Percentiles rank a stretch among this genome's conserved stretches.
Evolutionary conservation across 2,113 vertebrate species (phyloP).

Genomic region (Marmota flaviventris): DNA sequence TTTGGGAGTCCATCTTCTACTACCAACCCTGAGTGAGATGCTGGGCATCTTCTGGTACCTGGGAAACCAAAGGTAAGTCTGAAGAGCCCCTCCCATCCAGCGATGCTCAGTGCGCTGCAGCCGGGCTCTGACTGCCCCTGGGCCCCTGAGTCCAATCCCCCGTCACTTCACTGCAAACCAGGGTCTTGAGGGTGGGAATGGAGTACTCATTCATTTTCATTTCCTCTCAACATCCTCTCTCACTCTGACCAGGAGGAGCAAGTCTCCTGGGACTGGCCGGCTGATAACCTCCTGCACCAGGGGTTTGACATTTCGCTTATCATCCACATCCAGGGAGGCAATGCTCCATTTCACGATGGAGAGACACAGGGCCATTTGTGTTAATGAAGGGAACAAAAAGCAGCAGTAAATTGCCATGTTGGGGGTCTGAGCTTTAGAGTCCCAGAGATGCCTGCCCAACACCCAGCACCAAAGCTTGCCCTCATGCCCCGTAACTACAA

Average conservation of each 20-base stretch:
- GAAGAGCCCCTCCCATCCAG: not conserved
- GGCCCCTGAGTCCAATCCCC: not conserved
- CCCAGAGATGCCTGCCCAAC: not conserved
- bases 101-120: not conserved
- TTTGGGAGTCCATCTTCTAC: conserved; percentile 61
- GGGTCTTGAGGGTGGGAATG: not conserved
- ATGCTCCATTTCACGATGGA: not conserved
- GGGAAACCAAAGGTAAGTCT: conserved; percentile 39
- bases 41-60: conserved; percentile 43
- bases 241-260: conserved; percentile 17
- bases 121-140: not conserved
- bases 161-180: not conserved
- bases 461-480: not conserved
- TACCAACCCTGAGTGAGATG: conserved; percentile 6
- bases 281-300: conserved; percentile 57
- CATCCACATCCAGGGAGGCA: conserved; percentile 40
- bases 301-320: conserved; percentile 73
- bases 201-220: conserved; percentile 18
- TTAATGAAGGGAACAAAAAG: not conserved
- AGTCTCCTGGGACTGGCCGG: not conserved
- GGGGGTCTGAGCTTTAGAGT: not conserved
- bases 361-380: conserved; percentile 24
- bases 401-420: not conserved
- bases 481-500: not conserved
- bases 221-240: not conserved